Conservation (phyloP, 1,140 invertebrate genomes). For the Drosophila pseudoananassae region DNA sequence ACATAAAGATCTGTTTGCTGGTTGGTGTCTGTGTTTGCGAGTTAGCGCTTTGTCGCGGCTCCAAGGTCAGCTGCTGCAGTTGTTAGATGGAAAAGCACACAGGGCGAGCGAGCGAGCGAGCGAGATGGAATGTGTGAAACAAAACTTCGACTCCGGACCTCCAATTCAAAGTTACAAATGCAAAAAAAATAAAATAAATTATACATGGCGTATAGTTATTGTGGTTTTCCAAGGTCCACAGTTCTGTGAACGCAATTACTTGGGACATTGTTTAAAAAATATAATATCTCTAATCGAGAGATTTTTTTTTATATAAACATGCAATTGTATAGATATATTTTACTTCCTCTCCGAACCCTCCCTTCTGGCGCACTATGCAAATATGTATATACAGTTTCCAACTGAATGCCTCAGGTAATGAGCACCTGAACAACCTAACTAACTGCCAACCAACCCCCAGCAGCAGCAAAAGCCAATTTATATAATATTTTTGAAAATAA, state of each 20-base stretch:
- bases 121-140: neutral
- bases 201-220: conserved; percentile 43
- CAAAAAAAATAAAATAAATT: conserved; percentile 41
- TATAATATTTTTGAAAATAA: conserved; percentile 58
- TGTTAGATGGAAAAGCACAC: conserved; percentile 38
- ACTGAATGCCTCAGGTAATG: conserved; percentile 56
- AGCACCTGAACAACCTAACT: conserved; percentile 34
- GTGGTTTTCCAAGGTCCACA: conserved; percentile 32
- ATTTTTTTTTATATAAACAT: conserved; percentile 22
- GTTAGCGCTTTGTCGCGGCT: conserved; percentile 24
- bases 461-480: conserved; percentile 58
- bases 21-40: conserved; percentile 7
- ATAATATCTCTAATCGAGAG: conserved; percentile 21
- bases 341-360: neutral
- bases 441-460: conserved; percentile 6
- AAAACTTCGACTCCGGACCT: conserved; percentile 28
- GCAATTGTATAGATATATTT: conserved; percentile 19
- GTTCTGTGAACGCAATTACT: conserved; percentile 25
- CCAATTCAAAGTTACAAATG: conserved; percentile 67
- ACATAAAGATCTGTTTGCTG: conserved; percentile 11
- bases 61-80: conserved; percentile 48
- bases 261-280: conserved; percentile 20
- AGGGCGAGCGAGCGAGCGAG: too few relatives aligned
- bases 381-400: conserved; percentile 52
- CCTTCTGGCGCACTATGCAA: conserved; percentile 11